Evolutionary conservation across 2,113 vertebrate species (phyloP), one percentile per base, ranked within the genome.

Genomic region (Sapajus apella): DNA sequence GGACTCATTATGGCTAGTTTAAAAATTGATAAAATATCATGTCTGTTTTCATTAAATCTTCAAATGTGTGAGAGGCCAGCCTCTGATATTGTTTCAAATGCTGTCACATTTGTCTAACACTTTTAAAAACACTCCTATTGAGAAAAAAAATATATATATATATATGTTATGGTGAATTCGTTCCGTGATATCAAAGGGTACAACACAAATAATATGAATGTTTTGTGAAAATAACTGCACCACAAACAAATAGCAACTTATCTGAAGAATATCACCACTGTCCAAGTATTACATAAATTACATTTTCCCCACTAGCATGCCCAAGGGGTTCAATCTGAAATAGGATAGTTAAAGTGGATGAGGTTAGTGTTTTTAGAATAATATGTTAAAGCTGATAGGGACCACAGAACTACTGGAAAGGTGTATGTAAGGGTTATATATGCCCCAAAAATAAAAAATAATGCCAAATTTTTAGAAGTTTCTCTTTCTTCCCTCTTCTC

Each of bases 181-280:
- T 66, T 45, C n/a, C 30, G 66, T 86, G 35, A 55, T 76, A 47
- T 73, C 92, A 73, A 91, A 97, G 35, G 55, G 37, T 43, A 85
- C 30, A 94, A 50, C 25, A 96, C 32, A 97, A 96, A 85, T 2
- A 68, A 58, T 52, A 88, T 35, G 7, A 84, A 25, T 72, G 25
- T 81, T 56, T 87, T 94, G 40, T 81, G 79, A 81, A 96, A 97
- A 87, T 35, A 43, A 94, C 32, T 87, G 35, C 80, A 68, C 32
- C 17, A 35, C 88, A 97, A 56, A 95, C 72, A 88, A 96, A 92
- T 6, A 75, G 61, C 37, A 80, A 82, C 75, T 47, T 47, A 96
- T 77, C 73, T 11, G 2, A 88, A 88, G 32, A 95, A 25, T 47
- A 77, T 79, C 72, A 82, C 81, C n/a, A 77, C 32, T 23, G 4